Conservation (phyloP, 2,888 invertebrate species). For the Ectobius pallidus region DNA sequence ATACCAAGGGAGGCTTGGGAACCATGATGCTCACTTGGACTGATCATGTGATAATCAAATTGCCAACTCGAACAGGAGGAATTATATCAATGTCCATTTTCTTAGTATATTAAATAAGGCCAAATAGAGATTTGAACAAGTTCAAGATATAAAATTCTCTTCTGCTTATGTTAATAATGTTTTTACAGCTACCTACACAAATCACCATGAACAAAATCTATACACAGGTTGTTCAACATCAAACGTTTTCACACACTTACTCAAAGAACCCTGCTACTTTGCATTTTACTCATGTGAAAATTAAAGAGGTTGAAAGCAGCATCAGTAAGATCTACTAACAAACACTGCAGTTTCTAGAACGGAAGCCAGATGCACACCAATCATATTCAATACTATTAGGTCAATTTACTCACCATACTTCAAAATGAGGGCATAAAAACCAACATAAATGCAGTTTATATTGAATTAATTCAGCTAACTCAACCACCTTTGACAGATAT, state of each 20-base stretch:
- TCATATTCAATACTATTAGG: too few relatives aligned
- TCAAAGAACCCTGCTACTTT: background rate
- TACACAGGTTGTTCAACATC: background rate
- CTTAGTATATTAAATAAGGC: background rate
- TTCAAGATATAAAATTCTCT: background rate
- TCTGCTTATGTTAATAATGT: too few relatives aligned
- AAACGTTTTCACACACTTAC: background rate
- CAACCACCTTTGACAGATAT: too few relatives aligned
- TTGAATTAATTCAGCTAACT: too few relatives aligned
- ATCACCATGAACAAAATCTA: background rate
- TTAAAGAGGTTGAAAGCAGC: background rate
- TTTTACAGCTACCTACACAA: background rate
- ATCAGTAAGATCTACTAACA: background rate
- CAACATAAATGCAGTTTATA: too few relatives aligned
- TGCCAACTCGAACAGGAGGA: background rate
- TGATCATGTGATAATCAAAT: background rate
- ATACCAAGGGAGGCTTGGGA: background rate
- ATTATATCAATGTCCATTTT: background rate
- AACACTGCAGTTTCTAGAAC: background rate
- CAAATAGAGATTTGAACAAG: background rate
- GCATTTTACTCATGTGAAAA: slow-evolving; percentile 2
- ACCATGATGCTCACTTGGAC: background rate
- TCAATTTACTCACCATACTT: too few relatives aligned
- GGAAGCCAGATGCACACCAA: background rate
- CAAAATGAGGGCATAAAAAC: too few relatives aligned